These are phyloP conservation scores for Bembecia ichneumoniformis DNA, from an alignment of 2,888 invertebrate genomes.

Conservation along the genomic window DNA sequence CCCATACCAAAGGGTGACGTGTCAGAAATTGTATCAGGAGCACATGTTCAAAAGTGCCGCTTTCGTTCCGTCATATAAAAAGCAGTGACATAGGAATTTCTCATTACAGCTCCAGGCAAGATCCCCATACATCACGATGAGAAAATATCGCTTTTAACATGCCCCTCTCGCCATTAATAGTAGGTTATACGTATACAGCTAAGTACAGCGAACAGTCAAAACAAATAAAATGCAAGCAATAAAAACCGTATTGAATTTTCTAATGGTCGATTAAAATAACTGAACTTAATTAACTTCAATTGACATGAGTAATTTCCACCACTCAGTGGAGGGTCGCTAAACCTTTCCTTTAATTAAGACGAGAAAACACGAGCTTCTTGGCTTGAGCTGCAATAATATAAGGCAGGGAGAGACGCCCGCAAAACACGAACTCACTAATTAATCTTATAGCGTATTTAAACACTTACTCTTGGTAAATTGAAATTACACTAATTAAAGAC, in stretches of 20 bases:
- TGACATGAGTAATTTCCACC: conserved; percentile 31
- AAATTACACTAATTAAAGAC: not conserved
- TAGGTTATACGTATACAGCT: conserved; percentile 22
- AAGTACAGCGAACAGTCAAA: not conserved
- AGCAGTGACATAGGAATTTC: conserved; percentile 66
- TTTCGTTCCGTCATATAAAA: conserved; percentile 46
- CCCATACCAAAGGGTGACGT: conserved; percentile 15
- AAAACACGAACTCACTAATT: conserved; percentile 14
- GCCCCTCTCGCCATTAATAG: conserved; percentile 53
- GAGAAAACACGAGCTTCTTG: conserved; percentile 31
- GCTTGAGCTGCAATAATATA: conserved; percentile 20
- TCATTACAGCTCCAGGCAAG: conserved; percentile 61
- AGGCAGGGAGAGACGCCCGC: conserved; percentile 11
- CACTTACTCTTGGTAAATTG: conserved; percentile 6
- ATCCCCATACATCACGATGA: conserved; percentile 62
- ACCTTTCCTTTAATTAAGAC: conserved; percentile 39
- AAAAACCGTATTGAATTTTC: not conserved
- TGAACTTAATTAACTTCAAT: conserved; percentile 31
- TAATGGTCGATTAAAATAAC: conserved; percentile 12
- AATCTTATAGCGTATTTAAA: conserved; percentile 18
- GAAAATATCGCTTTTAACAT: conserved; percentile 62
- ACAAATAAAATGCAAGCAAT: not conserved
- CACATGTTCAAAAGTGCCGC: conserved; percentile 33
- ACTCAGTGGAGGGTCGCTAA: conserved; percentile 21
- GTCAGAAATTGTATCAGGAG: conserved; percentile 27